phyloP scores from a whole-genome alignment of 1,140 invertebrate genomes.

The Bacillus rossius region DNA sequence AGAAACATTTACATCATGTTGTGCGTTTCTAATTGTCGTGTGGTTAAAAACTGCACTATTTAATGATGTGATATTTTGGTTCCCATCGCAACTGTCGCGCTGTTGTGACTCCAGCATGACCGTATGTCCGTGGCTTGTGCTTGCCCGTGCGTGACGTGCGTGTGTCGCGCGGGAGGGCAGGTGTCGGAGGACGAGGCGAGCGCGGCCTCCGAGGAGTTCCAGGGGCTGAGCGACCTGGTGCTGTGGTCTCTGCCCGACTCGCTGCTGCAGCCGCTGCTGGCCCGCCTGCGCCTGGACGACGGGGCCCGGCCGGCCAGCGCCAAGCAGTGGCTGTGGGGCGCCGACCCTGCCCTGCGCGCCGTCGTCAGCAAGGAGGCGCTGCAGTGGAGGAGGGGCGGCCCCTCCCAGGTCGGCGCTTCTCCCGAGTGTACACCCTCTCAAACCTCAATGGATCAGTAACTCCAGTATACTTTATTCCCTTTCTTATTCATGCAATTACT shows the following conservation, averaged over 20 bases:
- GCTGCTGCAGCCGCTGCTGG: slow-evolving; percentile 64
- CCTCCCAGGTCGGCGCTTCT: slow-evolving; percentile 55
- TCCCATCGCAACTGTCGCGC: too few species aligned
- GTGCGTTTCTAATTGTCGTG: too few species aligned
- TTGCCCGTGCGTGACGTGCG: too few species aligned
- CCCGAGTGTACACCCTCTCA: too few species aligned
- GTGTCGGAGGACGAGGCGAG: slow-evolving; percentile 60
- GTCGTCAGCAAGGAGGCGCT: slow-evolving; percentile 82
- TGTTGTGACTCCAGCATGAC: too few species aligned
- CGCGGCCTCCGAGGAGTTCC: slow-evolving; percentile 59
- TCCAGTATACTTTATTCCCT: too few species aligned
- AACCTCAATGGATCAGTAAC: too few species aligned
- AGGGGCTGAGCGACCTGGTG: slow-evolving; percentile 67
- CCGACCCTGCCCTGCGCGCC: slow-evolving; percentile 66
- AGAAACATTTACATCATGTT: too few species aligned
- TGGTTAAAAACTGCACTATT: too few species aligned
- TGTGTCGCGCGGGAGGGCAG: slow-evolving; percentile 33
- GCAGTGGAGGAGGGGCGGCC: slow-evolving; percentile 62
- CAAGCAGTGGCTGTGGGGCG: slow-evolving; percentile 64
- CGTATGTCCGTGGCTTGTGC: too few species aligned
- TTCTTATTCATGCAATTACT: background rate
- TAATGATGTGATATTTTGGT: too few species aligned
- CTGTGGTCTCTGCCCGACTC: slow-evolving; percentile 69
- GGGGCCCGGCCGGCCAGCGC: slow-evolving; percentile 41
- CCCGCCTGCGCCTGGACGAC: slow-evolving; percentile 49